These are phyloP conservation scores for Dynastes maya DNA, from an alignment of 2,888 invertebrate species.

Conservation along the genomic window DNA sequence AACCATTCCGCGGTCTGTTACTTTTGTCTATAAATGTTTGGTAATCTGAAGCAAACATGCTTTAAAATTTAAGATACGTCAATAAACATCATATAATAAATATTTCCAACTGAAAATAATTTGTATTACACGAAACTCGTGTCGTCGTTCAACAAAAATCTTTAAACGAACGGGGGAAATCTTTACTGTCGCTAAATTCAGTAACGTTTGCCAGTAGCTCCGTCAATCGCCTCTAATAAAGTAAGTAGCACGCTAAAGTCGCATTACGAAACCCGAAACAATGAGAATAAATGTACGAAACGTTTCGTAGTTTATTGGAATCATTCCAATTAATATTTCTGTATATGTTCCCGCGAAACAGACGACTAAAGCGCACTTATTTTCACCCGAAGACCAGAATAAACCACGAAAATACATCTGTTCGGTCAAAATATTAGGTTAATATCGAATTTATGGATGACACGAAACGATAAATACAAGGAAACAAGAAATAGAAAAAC, in stretches of 20 bases:
- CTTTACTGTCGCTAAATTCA: not conserved
- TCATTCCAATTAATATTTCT: slow-evolving; percentile 27
- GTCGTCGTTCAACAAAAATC: not conserved
- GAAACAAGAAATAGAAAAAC: not conserved
- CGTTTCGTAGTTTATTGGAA: slow-evolving; percentile 35
- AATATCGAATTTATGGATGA: not conserved
- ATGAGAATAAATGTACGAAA: slow-evolving; percentile 11
- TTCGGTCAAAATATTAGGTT: slow-evolving; percentile 4
- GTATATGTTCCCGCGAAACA: not conserved
- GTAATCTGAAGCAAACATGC: too few relatives aligned
- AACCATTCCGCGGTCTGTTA: too few relatives aligned
- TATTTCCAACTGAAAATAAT: slow-evolving; percentile 8
- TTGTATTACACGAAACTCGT: not conserved
- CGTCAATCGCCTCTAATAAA: slow-evolving; percentile 16
- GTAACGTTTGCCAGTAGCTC: not conserved
- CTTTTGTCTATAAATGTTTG: too few relatives aligned
- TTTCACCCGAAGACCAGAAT: slow-evolving; percentile 13
- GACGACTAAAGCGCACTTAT: slow-evolving; percentile 16
- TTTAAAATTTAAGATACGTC: too few relatives aligned
- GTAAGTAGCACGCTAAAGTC: not conserved
- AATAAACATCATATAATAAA: not conserved
- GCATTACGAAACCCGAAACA: slow-evolving; percentile 14
- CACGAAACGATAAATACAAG: slow-evolving; percentile 19
- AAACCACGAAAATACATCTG: slow-evolving; percentile 10
- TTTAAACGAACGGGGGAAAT: slow-evolving; percentile 6